A percentile compares a stretch with the other conserved stretches of the same genome.
Conservation (phyloP, 1,140 invertebrate genomes). For the Pogonognathellus flavescens region DNA sequence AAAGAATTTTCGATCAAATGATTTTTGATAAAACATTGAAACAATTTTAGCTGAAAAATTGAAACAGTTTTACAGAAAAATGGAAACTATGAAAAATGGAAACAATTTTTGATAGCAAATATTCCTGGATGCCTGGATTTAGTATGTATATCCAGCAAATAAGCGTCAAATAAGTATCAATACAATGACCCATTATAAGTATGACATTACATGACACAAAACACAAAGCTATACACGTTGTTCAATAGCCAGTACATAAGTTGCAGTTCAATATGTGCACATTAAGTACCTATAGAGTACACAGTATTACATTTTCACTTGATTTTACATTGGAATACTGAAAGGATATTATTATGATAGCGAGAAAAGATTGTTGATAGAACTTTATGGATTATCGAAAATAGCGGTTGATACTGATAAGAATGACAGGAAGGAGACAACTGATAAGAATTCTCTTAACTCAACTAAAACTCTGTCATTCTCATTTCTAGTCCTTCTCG, state of each 20-base stretch:
- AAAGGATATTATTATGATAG: conserved; percentile 36
- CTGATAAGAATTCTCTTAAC: conserved; percentile 24
- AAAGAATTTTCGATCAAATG: too few species aligned
- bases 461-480: neutral
- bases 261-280: neutral
- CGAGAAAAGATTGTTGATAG: conserved; percentile 50
- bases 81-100: too few species aligned
- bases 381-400: conserved; percentile 51
- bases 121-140: too few species aligned
- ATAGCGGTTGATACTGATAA: conserved; percentile 57
- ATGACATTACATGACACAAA: conserved; percentile 1
- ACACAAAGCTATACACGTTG: neutral
- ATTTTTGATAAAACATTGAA: too few species aligned
- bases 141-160: too few species aligned
- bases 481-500: conserved; percentile 11
- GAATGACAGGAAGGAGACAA: conserved; percentile 49
- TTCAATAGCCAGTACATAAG: neutral
- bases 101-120: too few species aligned
- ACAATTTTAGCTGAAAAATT: too few species aligned
- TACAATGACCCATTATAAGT: too few species aligned
- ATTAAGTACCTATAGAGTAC: neutral
- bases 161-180: too few species aligned
- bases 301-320: neutral
- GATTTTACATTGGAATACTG: neutral
- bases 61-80: too few species aligned